These are phyloP conservation scores for Drosophila athabasca DNA, from an alignment of 1,140 invertebrate genomes.

Conservation along the genomic window DNA sequence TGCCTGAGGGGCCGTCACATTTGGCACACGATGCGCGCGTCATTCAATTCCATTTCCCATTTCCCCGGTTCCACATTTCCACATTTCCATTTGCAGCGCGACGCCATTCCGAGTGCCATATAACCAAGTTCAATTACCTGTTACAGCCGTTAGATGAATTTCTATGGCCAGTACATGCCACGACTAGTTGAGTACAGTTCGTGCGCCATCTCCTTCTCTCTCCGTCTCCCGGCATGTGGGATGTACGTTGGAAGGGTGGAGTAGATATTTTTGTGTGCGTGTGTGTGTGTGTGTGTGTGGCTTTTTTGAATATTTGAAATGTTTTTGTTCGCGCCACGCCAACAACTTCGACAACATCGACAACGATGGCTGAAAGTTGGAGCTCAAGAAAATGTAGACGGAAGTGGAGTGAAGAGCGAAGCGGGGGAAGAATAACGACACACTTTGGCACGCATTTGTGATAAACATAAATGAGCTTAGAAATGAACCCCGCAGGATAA, in stretches of 20 bases:
- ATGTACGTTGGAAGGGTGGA: slow-evolving; percentile 2
- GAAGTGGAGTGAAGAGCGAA: neutral
- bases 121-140: slow-evolving; percentile 83
- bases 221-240: no score
- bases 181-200: slow-evolving; percentile 73
- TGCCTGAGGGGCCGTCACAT: slow-evolving; percentile 40
- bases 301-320: slow-evolving; percentile 79
- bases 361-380: slow-evolving; percentile 1
- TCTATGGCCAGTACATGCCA: slow-evolving; percentile 81
- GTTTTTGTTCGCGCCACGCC: slow-evolving; percentile 69
- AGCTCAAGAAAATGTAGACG: slow-evolving; percentile 7
- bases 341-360: slow-evolving; percentile 33
- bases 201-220: no score
- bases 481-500: slow-evolving; percentile 83
- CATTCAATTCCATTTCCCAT: slow-evolving; percentile 72
- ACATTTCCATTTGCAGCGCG: slow-evolving; percentile 53
- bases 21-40: slow-evolving; percentile 60
- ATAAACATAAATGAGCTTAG: slow-evolving; percentile 84
- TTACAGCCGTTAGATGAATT: slow-evolving; percentile 84
- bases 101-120: slow-evolving; percentile 71
- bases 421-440: slow-evolving; percentile 73
- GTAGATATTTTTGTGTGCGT: neutral
- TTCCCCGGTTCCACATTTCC: slow-evolving; percentile 33
- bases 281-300: slow-evolving; percentile 18
- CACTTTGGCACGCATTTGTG: slow-evolving; percentile 83